Conservation (phyloP, 2,797 vertebrate species). For the Dendrocincla tyrannina region DNA sequence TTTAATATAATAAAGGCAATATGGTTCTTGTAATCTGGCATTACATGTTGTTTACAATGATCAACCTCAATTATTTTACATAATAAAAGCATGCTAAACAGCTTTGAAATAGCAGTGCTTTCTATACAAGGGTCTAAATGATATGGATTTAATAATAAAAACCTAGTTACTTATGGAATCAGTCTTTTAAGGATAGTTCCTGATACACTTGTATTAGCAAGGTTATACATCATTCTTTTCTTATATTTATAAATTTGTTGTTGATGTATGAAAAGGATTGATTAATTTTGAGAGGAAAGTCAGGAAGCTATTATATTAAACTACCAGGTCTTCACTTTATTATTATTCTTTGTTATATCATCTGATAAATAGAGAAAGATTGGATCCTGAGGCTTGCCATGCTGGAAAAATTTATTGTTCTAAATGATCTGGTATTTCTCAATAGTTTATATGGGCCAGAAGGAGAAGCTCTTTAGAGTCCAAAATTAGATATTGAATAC, state of each 20-base stretch:
- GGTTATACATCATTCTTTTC: not conserved
- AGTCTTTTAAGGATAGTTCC: not conserved
- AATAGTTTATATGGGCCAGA: not conserved
- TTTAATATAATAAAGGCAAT: not conserved
- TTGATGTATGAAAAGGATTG: not conserved
- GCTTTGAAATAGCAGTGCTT: not conserved
- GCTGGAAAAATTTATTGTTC: not conserved
- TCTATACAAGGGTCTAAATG: not conserved
- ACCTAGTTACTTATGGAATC: not conserved
- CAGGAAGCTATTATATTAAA: not conserved
- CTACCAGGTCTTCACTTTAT: not conserved
- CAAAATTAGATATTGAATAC: not conserved
- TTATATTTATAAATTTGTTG: not conserved
- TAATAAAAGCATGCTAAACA: not conserved
- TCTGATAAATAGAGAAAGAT: not conserved
- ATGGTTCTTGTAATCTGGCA: not conserved
- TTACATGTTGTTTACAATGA: not conserved
- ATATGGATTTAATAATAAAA: not conserved
- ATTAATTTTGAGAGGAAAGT: not conserved
- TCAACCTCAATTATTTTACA: constrained; percentile 22
- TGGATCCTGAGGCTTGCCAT: not conserved
- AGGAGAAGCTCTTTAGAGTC: not conserved
- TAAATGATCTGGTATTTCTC: not conserved
- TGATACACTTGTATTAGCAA: not conserved
- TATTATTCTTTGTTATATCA: not conserved